Percentiles rank a stretch among this genome's conserved stretches.
These are phyloP conservation scores for Myrmecobius fasciatus DNA, from an alignment of 2,113 vertebrate genomes.

Conservation along the genomic window DNA sequence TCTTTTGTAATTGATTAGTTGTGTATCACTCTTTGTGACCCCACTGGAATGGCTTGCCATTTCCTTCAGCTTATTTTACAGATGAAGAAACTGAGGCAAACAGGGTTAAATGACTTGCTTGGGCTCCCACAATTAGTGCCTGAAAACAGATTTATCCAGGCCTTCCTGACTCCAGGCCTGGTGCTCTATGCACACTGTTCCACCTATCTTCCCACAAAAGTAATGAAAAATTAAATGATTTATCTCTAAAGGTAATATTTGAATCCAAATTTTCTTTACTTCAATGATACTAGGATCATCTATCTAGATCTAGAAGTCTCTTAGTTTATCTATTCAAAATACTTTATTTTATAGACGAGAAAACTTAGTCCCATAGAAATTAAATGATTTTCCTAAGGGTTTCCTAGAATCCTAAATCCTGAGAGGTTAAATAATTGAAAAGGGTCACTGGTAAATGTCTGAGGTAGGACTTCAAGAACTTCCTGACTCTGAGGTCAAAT, in stretches of 20 bases:
- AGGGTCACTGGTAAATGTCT: not conserved
- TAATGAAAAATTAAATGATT: not conserved
- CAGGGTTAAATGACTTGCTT: not conserved
- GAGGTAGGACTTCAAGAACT: not conserved
- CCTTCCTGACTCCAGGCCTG: not conserved
- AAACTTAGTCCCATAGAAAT: not conserved
- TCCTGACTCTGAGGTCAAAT: not conserved
- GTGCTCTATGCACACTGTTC: not conserved
- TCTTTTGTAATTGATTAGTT: not conserved
- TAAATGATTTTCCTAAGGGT: not conserved
- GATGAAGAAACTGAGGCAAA: no score
- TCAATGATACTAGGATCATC: not conserved
- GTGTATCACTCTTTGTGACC: no score
- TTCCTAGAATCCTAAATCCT: not conserved
- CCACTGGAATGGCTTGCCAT: not conserved
- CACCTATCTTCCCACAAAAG: not conserved
- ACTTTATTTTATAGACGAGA: not conserved
- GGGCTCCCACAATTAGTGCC: not conserved
- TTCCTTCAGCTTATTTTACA: no score
- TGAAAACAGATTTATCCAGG: not conserved
- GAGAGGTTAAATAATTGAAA: not conserved
- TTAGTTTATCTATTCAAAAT: not conserved
- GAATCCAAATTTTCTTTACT: not conserved
- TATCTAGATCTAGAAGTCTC: not conserved
- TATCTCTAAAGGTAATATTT: not conserved